These are phyloP conservation scores for Mustelus asterias DNA, from an alignment of 2,113 vertebrate species.

Conservation along the genomic window DNA sequence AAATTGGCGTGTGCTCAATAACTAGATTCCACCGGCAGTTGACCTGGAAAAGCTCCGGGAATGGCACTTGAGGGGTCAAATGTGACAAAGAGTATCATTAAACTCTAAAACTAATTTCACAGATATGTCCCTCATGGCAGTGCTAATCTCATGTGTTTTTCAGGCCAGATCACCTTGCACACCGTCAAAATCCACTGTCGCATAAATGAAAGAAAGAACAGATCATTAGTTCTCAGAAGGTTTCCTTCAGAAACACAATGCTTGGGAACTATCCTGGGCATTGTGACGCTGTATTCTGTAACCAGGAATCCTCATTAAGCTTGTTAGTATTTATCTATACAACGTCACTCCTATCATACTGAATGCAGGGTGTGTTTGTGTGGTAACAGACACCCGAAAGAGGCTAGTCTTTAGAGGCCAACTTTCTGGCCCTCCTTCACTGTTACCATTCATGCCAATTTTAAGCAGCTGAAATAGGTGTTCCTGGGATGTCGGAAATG, in stretches of 20 bases:
- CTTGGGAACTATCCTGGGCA: neutral
- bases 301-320: neutral
- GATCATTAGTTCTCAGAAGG: neutral
- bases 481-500: neutral
- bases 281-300: neutral
- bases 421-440: neutral
- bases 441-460: neutral
- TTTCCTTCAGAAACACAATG: neutral
- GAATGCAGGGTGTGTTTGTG: neutral
- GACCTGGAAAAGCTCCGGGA: neutral
- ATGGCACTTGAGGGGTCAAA: neutral
- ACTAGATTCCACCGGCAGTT: too few relatives aligned
- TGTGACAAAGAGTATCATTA: neutral
- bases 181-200: neutral
- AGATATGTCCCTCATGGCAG: neutral
- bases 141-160: neutral
- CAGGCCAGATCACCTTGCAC: neutral
- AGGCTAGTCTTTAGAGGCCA: neutral
- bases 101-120: neutral
- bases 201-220: neutral
- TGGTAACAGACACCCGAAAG: neutral
- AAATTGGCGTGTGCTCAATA: too few relatives aligned
- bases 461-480: neutral
- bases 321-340: neutral
- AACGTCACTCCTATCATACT: neutral